Base-by-base conservation (phyloP, 2,797 vertebrate genomes). In the Botia kubotai region DNA sequence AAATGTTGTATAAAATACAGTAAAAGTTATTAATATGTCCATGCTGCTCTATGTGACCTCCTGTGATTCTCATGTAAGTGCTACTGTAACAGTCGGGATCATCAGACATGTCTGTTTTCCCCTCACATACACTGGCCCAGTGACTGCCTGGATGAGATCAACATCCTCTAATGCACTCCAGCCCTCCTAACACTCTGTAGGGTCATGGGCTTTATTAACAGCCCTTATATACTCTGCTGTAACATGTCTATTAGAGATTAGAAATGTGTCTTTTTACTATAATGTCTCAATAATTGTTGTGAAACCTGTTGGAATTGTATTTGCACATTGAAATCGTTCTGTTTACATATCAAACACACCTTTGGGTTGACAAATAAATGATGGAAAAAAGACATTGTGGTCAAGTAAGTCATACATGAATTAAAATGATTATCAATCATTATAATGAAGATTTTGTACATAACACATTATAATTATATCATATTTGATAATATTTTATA, bases 291-390 rank as follows among this genome's bases (percentile, higher is more conserved):
- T 91, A 85, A 87, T 90, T 89, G 90, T 92, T 87, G 90, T 92
- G 87, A 74, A 88, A 87, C 87, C 87, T 91, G 69, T 83, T 87
- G 85, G 89, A 89, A 73, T 63, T 91, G 90, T 92, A 92, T 92
- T 91, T 92, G 91, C 92, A 93, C 90, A 94, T 88, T 88, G 83
- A 92, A 89, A 86, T 89, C 90, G 84, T 87, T 91, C 88, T 91
- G 82, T 93, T 94, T 92, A 89, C 91, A 93, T 86, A 82, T 88
- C 90, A 87, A 91, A 92, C 87, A 91, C 89, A 33, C 33, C 85
- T 92, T 94, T 93, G 86, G 86, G 87, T 91, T 93, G 92, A 92
- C 90, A 89, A 93, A 90, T 88, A 91, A 91, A 87, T 89, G 80
- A 84, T 88, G 33, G 4, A 21, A 84, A 81, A 82, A 86, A 88